Percentiles rank a stretch among this genome's conserved stretches.
Conservation (phyloP, 1,140 invertebrate genomes). For the Chymomyza costata region DNA sequence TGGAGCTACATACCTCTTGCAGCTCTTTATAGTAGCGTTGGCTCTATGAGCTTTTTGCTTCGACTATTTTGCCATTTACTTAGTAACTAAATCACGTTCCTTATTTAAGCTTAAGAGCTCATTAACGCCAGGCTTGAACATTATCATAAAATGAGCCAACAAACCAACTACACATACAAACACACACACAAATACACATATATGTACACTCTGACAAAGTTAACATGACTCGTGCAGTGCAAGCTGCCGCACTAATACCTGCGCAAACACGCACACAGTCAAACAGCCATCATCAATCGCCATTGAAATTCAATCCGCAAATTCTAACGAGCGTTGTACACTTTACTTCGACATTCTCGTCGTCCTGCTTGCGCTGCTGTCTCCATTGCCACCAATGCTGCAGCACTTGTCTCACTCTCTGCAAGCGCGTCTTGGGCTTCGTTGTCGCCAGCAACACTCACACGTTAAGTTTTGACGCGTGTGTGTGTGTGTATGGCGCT, state of each 20-base stretch:
- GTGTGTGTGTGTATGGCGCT: constrained; percentile 23
- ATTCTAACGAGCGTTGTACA: constrained; percentile 41
- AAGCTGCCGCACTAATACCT: constrained; percentile 27
- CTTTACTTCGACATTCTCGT: background rate
- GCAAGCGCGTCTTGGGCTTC: too few relatives aligned
- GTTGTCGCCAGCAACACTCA: constrained; percentile 41
- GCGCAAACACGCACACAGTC: constrained; percentile 6
- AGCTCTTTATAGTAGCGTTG: constrained; percentile 3
- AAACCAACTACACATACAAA: constrained; percentile 22
- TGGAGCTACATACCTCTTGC: background rate
- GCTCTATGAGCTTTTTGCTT: constrained; percentile 3
- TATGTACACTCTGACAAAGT: too few relatives aligned
- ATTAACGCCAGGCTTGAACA: constrained; percentile 68
- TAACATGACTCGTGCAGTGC: constrained; percentile 4
- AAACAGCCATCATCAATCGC: constrained; percentile 56
- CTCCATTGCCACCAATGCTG: too few relatives aligned
- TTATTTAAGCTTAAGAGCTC: constrained; percentile 73
- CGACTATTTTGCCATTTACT: constrained; percentile 64
- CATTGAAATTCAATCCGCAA: constrained; percentile 73
- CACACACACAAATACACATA: constrained; percentile 19
- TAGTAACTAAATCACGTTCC: constrained; percentile 73
- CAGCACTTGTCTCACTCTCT: too few relatives aligned
- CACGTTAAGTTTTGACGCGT: constrained; percentile 45
- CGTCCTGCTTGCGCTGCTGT: too few relatives aligned
- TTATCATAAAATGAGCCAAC: constrained; percentile 67